Percentiles rank a stretch among this genome's conserved stretches.
Evolutionary conservation across 2,888 invertebrate species (phyloP).

Genomic region (Aleiodes alternator): DNA sequence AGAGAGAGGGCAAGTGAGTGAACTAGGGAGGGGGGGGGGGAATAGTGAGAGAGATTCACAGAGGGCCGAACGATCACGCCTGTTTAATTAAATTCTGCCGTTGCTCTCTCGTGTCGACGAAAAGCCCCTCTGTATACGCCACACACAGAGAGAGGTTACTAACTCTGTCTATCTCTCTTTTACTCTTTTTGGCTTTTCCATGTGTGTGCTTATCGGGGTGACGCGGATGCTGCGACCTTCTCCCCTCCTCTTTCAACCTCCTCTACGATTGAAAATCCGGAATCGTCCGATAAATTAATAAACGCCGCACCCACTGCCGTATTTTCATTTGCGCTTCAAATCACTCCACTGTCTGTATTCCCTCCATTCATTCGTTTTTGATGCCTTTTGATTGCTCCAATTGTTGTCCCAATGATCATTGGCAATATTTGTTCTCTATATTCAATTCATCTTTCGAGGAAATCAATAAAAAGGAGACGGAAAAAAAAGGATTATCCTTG

Average conservation of each 20-base stretch:
- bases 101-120: conserved; percentile 47
- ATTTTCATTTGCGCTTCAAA: conserved; percentile 13
- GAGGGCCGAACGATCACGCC: conserved; percentile 51
- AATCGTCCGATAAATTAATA: conserved; percentile 63
- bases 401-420: conserved; percentile 47
- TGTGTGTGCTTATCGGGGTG: conserved; percentile 46
- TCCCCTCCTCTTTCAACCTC: not conserved
- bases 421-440: conserved; percentile 16
- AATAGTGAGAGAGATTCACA: conserved; percentile 32
- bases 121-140: conserved; percentile 9
- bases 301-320: conserved; percentile 48
- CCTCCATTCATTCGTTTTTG: conserved; percentile 21
- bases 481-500: too few relatives aligned
- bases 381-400: conserved; percentile 53
- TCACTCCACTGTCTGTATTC: conserved; percentile 12
- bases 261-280: conserved; percentile 56
- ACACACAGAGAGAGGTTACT: conserved; percentile 54
- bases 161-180: conserved; percentile 21
- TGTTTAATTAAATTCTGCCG: conserved; percentile 74
- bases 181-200: conserved; percentile 9
- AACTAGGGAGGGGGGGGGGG: too few relatives aligned
- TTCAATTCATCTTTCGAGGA: not conserved
- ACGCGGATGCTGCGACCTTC: conserved; percentile 48
- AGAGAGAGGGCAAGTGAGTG: not conserved
- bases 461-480: too few relatives aligned